These are phyloP conservation scores for Zosterops japonicus DNA, from an alignment of 2,113 vertebrate species.

Conservation along the genomic window DNA sequence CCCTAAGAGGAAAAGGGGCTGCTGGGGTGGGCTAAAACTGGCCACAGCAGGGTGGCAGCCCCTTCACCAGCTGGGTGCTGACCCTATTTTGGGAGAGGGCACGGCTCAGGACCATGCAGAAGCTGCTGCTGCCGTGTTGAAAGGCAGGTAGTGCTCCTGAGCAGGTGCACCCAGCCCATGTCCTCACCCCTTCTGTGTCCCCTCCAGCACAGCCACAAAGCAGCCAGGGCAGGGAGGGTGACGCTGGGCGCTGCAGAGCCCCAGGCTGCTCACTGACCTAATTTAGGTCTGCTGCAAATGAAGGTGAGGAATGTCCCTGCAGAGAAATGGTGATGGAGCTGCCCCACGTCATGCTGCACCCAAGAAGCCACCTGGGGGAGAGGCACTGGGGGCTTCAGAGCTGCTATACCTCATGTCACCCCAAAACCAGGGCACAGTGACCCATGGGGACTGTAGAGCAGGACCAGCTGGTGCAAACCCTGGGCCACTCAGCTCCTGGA, in stretches of 20 bases:
- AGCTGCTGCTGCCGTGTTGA: background rate
- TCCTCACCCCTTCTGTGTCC: background rate
- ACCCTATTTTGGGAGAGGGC: background rate
- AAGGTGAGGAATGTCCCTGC: background rate
- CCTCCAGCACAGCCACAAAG: background rate
- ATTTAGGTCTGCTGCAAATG: background rate
- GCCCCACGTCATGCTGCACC: fast-evolving
- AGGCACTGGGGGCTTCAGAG: background rate
- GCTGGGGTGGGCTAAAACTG: background rate
- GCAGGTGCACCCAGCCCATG: background rate
- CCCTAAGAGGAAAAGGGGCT: background rate
- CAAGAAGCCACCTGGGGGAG: fast-evolving
- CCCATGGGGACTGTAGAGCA: background rate
- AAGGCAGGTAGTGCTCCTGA: background rate
- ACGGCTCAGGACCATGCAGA: fast-evolving
- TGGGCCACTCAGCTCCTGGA: background rate
- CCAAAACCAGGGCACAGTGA: fast-evolving
- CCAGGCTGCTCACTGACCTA: conserved; percentile 32
- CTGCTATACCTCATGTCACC: background rate
- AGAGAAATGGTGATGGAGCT: background rate
- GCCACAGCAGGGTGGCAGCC: background rate
- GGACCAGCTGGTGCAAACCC: background rate
- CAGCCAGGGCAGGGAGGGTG: background rate
- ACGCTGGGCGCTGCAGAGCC: background rate
- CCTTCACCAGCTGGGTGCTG: fast-evolving